These are phyloP conservation scores for Hydrophis major DNA, from an alignment of 2,797 vertebrate genomes.

Conservation along the genomic window DNA sequence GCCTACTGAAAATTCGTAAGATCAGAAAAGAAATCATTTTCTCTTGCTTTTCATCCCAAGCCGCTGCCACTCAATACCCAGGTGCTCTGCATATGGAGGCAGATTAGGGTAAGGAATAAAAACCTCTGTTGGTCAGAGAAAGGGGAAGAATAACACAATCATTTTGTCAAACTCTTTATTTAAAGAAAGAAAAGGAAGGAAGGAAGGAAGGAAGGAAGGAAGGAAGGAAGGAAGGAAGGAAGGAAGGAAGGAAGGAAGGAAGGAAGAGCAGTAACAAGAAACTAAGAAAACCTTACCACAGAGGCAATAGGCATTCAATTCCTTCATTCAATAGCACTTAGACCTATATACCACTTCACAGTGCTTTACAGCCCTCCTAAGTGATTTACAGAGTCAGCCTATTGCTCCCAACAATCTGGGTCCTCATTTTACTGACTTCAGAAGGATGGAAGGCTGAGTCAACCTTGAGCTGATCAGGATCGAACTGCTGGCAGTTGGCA, in stretches of 20 bases:
- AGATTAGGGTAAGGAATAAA: background rate
- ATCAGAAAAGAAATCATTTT: background rate
- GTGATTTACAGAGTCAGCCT: background rate
- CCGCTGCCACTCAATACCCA: background rate
- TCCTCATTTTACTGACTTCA: background rate
- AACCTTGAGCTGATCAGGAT: background rate
- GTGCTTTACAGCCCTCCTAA: background rate
- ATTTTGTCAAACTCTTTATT: background rate
- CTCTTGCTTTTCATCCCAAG: background rate
- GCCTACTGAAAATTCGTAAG: background rate
- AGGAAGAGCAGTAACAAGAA: background rate
- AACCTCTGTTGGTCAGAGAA: background rate
- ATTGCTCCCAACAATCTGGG: background rate
- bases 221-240: too few species aligned
- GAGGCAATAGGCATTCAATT: background rate
- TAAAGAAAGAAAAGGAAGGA: background rate
- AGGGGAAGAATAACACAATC: background rate
- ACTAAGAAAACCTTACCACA: background rate
- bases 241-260: too few species aligned
- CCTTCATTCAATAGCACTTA: background rate
- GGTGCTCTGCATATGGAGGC: background rate
- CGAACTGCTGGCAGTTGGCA: background rate
- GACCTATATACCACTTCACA: background rate
- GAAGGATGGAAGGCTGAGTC: background rate
- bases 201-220: too few species aligned